These are phyloP conservation scores for Hyaena hyaena DNA, from an alignment of 2,113 vertebrate genomes.

Conservation along the genomic window DNA sequence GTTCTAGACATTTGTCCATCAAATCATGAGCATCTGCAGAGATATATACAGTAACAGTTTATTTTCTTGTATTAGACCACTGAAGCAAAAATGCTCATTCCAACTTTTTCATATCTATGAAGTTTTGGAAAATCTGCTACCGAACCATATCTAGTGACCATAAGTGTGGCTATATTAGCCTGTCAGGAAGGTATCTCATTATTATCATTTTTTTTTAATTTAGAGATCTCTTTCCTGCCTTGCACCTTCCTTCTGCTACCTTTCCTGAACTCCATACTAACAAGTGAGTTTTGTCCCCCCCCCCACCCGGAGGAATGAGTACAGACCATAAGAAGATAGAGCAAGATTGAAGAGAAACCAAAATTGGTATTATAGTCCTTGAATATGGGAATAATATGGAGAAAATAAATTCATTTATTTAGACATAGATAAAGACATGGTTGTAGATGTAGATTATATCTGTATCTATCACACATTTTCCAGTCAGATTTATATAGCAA, in stretches of 20 bases:
- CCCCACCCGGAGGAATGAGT: background rate
- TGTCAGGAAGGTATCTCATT: background rate
- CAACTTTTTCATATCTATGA: slow-evolving; percentile 52
- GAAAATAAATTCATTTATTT: background rate
- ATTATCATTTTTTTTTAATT: background rate
- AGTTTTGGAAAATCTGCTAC: slow-evolving; percentile 48
- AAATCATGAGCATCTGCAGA: slow-evolving; percentile 74
- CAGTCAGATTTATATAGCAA: background rate
- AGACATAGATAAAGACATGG: background rate
- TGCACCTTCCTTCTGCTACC: accelerated
- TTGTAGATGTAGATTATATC: background rate
- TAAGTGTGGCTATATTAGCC: background rate
- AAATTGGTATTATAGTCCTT: background rate
- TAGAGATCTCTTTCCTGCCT: background rate
- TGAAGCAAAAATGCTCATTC: slow-evolving; percentile 24
- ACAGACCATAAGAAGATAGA: background rate
- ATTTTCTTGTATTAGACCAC: slow-evolving; percentile 74
- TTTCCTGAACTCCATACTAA: background rate
- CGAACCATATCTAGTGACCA: slow-evolving; percentile 15
- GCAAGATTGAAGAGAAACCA: background rate
- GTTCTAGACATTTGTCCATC: slow-evolving; percentile 80
- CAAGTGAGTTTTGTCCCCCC: background rate
- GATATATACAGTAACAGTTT: slow-evolving; percentile 75
- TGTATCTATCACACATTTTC: background rate
- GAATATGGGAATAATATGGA: background rate